These are phyloP conservation scores for Galago senegalensis DNA, from an alignment of 2,797 vertebrate species.

Conservation along the genomic window DNA sequence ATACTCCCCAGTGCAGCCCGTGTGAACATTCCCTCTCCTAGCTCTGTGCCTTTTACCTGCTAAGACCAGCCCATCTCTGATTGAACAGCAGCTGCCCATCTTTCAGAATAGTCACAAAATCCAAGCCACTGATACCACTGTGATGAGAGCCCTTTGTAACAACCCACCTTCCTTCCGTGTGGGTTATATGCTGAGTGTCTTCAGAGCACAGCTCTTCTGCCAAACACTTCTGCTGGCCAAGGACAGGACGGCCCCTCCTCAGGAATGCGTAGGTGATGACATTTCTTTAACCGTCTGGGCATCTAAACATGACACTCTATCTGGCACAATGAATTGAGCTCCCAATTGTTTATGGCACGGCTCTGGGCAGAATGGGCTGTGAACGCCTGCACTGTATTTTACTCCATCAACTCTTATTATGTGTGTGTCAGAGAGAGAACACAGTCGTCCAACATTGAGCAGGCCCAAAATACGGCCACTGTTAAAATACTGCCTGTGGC, in stretches of 20 bases:
- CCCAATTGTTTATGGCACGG: slow-evolving; percentile 49
- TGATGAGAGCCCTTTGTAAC: slow-evolving; percentile 1
- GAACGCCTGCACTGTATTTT: not conserved
- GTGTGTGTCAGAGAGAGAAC: slow-evolving; percentile 42
- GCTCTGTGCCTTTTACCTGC: not conserved
- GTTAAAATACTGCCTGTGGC: slow-evolving; percentile 44
- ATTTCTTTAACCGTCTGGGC: slow-evolving; percentile 59
- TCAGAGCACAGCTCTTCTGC: slow-evolving; percentile 54
- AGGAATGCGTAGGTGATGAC: slow-evolving; percentile 48
- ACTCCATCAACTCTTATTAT: slow-evolving; percentile 57
- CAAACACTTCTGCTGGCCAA: slow-evolving; percentile 10
- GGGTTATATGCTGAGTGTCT: not conserved
- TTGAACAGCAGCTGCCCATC: not conserved
- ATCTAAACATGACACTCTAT: slow-evolving; percentile 46
- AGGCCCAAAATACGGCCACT: slow-evolving; percentile 32
- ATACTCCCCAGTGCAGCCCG: not conserved
- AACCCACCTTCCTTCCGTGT: not conserved
- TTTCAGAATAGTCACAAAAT: not conserved
- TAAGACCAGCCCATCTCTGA: not conserved
- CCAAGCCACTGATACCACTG: not conserved
- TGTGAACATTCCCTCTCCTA: not conserved
- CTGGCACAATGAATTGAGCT: slow-evolving; percentile 7
- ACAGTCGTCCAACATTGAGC: not conserved
- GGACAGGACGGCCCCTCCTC: not conserved
- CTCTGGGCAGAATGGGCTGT: not conserved